A percentile compares a stretch with the other conserved stretches of the same genome.
phyloP scores from a whole-genome alignment of 2,888 invertebrate genomes.

The Drosophila nigritarsus region DNA sequence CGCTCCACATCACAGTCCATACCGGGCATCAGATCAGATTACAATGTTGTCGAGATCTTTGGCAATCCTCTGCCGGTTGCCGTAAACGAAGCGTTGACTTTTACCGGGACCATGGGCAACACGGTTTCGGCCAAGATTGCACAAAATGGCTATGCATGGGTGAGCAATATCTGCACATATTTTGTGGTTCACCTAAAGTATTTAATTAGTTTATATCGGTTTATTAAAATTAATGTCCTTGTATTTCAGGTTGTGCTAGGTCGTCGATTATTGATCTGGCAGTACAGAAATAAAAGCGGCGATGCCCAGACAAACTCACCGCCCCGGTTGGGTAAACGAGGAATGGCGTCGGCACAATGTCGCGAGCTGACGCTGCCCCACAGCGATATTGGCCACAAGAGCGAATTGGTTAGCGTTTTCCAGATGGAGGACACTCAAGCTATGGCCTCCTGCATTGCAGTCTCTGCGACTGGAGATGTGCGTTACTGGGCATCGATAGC shows the following conservation, averaged over 20 bases:
- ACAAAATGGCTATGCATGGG: conserved; percentile 87
- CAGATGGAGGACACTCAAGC: conserved; percentile 86
- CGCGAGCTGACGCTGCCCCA: conserved; percentile 95
- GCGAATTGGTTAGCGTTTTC: conserved; percentile 92
- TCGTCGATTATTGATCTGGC: conserved; percentile 94
- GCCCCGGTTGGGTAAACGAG: conserved; percentile 70
- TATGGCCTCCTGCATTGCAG: conserved; percentile 94
- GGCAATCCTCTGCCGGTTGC: conserved; percentile 93
- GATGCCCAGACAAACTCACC: conserved; percentile 51
- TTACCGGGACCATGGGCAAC: conserved; percentile 87
- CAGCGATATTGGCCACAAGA: conserved; percentile 95
- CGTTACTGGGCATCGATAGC: conserved; percentile 96
- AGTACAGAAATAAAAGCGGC: conserved; percentile 86
- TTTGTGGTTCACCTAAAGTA: background rate
- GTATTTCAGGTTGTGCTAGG: conserved; percentile 91
- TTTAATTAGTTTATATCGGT: background rate
- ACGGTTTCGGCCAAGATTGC: conserved; percentile 86
- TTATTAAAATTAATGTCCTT: background rate
- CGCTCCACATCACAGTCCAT: conserved; percentile 89
- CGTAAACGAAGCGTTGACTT: conserved; percentile 94
- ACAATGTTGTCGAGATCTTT: conserved; percentile 91
- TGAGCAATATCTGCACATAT: conserved; percentile 50
- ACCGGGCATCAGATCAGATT: conserved; percentile 91
- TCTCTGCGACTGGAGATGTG: conserved; percentile 96
- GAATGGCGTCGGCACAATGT: conserved; percentile 87